These are phyloP conservation scores for Phenacoccus solenopsis DNA, from an alignment of 1,140 invertebrate species.

Conservation along the genomic window DNA sequence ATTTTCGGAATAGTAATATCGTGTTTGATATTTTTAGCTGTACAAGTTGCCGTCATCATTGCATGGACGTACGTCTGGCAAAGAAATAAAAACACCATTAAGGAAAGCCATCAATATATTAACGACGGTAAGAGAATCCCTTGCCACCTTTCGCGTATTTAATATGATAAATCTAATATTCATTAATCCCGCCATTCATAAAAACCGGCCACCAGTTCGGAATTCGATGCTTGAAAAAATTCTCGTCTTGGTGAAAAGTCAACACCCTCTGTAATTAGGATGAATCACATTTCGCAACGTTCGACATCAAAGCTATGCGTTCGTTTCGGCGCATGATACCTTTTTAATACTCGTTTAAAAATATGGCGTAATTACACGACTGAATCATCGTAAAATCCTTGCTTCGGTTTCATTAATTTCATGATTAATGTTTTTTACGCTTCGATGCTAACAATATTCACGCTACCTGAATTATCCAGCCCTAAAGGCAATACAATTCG, in stretches of 20 bases:
- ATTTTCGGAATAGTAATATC: slow-evolving; percentile 57
- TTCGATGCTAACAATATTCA: background rate
- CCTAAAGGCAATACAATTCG: too few relatives aligned
- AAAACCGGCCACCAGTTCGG: too few relatives aligned
- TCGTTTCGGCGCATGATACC: background rate
- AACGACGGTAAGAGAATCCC: slow-evolving; percentile 30
- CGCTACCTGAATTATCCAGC: background rate
- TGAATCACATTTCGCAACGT: background rate
- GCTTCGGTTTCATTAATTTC: background rate
- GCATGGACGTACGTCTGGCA: slow-evolving; percentile 76
- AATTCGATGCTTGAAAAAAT: too few relatives aligned
- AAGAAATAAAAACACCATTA: slow-evolving; percentile 32
- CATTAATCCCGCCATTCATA: too few relatives aligned
- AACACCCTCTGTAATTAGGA: background rate
- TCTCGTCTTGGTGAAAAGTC: too few relatives aligned
- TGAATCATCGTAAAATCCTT: background rate
- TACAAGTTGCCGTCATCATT: slow-evolving; percentile 65
- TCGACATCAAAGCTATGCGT: background rate
- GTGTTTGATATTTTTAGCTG: slow-evolving; percentile 65
- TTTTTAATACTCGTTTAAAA: background rate
- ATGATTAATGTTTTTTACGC: background rate
- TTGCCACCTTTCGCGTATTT: too few relatives aligned
- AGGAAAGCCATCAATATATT: slow-evolving; percentile 33
- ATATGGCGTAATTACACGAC: background rate
- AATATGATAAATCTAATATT: too few relatives aligned